Base-by-base conservation (phyloP, 2,888 invertebrate species). In the Amphipoea lucens region DNA sequence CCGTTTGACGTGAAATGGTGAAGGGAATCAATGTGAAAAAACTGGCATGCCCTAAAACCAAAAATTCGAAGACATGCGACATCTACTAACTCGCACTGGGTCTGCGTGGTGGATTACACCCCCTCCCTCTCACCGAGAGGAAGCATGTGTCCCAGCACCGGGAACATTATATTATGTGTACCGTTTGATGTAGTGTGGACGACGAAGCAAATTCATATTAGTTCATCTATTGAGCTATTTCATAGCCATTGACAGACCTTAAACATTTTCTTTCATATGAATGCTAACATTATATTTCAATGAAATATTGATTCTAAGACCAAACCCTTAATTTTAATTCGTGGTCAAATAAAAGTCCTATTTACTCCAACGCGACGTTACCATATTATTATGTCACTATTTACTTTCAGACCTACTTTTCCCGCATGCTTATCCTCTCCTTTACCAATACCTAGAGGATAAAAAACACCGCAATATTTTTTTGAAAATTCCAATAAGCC, bases 401-500 rank as follows among this genome's bases (percentile, higher is more conserved):
- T 69, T 17, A 69, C 51, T 54, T 45, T 17, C 4, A 6, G 5
- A 42, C 20, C 4, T 23, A 14, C 4, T 17, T 23, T 63, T 40
- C 11, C 29, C 23, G 4, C 29, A 29, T 0, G 4, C 51, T 23
- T 63, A 63, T 29, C 3, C 48, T 0, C 2, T 62, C n/a, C 4
- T n/a, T n/a, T 60, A 48, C 9, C 14, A 54, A 72, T 1, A 20
- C 6, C 14, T n/a, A 23, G 29, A 65, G 69, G 66, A 66, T 48
- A 42, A 51, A 48, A 66, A 48, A n/a, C 7, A n/a, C 1, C 5
- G 48, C 29, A 42, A 4, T 29, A 7, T 60, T 54, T n/a, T 74
- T 77, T 54, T 29, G 4, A 66, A 77, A 77, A 57, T 54, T 29
- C 54, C 73, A 40, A 36, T 78, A 75, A 74, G 63, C 60, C 62